These are phyloP conservation scores for Chrysolina americana DNA, from an alignment of 2,888 invertebrate species.

Conservation along the genomic window DNA sequence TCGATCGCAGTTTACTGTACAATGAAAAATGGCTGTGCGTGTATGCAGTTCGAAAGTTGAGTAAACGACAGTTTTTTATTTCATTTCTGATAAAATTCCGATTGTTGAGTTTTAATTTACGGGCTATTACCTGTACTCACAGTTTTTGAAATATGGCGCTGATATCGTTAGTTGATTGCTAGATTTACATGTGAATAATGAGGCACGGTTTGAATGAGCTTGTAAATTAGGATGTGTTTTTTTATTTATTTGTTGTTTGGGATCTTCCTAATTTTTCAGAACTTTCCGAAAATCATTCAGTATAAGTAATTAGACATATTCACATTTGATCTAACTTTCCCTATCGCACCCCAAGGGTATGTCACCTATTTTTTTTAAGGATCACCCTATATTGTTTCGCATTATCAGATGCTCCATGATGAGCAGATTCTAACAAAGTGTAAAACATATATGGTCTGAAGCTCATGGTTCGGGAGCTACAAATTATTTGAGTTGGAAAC, in stretches of 20 bases:
- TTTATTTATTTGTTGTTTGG: not conserved
- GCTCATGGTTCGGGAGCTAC: too few relatives aligned
- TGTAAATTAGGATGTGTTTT: not conserved
- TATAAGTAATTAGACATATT: too few relatives aligned
- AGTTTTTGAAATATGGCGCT: not conserved
- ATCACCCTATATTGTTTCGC: too few relatives aligned
- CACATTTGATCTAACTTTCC: too few relatives aligned
- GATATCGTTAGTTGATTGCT: not conserved
- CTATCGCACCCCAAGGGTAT: too few relatives aligned
- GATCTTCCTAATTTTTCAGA: not conserved
- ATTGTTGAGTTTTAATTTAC: conserved; percentile 1
- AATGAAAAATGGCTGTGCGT: conserved; percentile 9
- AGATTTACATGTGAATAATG: not conserved
- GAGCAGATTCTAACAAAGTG: too few relatives aligned
- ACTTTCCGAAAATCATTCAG: too few relatives aligned
- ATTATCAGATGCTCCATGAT: too few relatives aligned
- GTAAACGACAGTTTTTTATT: conserved; percentile 19
- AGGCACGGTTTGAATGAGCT: not conserved
- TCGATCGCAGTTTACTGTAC: not conserved
- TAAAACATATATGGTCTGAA: too few relatives aligned
- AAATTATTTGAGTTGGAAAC: too few relatives aligned
- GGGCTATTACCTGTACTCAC: not conserved
- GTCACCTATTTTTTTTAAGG: too few relatives aligned
- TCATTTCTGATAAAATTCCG: conserved; percentile 4
- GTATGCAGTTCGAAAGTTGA: not conserved